Evolutionary conservation across 2,797 vertebrate genomes (phyloP), one percentile per base, ranked within the genome.

Genomic region (Carcharodon carcharias): DNA sequence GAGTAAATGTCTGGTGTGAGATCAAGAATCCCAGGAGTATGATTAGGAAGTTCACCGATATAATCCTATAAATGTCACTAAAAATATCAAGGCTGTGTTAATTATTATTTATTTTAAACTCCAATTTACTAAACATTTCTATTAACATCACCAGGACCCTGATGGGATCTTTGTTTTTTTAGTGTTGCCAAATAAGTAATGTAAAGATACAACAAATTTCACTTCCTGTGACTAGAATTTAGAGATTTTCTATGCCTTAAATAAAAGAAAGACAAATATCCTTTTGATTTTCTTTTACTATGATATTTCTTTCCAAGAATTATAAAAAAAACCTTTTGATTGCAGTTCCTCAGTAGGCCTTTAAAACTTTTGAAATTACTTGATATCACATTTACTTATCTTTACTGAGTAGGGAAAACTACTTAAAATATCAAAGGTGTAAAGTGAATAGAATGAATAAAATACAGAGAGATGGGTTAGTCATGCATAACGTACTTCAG

Each of bases 381-480:
- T 95, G 45, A 67, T 54, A 95, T 77, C 50, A 77, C 99, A 99
- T 99, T 99, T 99, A 99, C 98, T 99, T 98, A 99, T 99, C 99
- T 99, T 99, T 99, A 99, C 99, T 99, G 99, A 99, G 99, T 99
- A 99, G 99, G 98, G 99, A 99, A 99, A 99, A 95, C 94, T 95
- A 77, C 69, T 95, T 95, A 95, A 99, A 99, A 99, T 99, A 99
- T 99, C 99, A 99, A 99, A 99, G 98, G 99, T 99, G 99, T 99
- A 99, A 99, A 99, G 99, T 99, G 98, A 98, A 98, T 99, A 99
- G 99, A 99, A 99, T 99, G 99, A 99, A 99, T 99, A 99, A 99
- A 99, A 99, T 99, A 99, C 98, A 98, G 98, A 98, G 98, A 99
- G 99, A 99, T 99, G 99, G 99, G 99, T 99, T 99, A 99, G 99